Evolutionary conservation across 37 sponge, comb jelly and placozoan species (phyloP).

Genomic region (Mnemiopsis leidyi): DNA sequence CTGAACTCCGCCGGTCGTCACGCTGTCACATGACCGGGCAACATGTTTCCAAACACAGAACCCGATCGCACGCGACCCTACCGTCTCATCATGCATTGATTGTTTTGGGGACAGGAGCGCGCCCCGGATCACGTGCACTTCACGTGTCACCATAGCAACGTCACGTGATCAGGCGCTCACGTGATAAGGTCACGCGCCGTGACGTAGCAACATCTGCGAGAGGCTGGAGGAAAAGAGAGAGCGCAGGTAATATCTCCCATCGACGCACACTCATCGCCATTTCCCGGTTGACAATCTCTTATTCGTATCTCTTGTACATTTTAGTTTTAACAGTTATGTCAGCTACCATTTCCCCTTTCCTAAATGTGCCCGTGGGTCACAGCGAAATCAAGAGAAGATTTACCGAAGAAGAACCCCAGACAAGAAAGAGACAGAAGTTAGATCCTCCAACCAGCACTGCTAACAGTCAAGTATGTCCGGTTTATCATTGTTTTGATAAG

Average conservation of each 20-base stretch:
- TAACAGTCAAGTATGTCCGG: constrained; percentile 16
- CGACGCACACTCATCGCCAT: background rate
- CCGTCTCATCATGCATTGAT: background rate
- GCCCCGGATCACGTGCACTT: constrained; percentile 17
- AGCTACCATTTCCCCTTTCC: constrained; percentile 4
- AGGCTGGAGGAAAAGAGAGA: background rate
- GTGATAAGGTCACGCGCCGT: constrained; percentile 50
- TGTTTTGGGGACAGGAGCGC: background rate
- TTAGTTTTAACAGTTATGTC: constrained; percentile 10
- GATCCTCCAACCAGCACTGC: constrained; percentile 14
- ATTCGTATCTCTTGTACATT: background rate
- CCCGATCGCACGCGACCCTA: background rate
- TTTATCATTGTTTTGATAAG: too few relatives aligned
- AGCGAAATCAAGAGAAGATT: constrained; percentile 3
- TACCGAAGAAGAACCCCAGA: background rate
- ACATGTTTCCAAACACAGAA: background rate
- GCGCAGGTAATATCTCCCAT: background rate
- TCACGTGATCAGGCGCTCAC: constrained; percentile 42
- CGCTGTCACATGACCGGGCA: background rate
- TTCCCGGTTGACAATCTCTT: background rate
- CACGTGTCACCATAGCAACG: constrained; percentile 36
- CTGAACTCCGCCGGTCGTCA: background rate
- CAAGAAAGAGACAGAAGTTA: constrained; percentile 15
- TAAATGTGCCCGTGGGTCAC: constrained; percentile 1
- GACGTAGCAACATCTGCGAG: constrained; percentile 7